Base-by-base conservation (phyloP, 1,140 invertebrate genomes). In the Goniozus legneri region DNA sequence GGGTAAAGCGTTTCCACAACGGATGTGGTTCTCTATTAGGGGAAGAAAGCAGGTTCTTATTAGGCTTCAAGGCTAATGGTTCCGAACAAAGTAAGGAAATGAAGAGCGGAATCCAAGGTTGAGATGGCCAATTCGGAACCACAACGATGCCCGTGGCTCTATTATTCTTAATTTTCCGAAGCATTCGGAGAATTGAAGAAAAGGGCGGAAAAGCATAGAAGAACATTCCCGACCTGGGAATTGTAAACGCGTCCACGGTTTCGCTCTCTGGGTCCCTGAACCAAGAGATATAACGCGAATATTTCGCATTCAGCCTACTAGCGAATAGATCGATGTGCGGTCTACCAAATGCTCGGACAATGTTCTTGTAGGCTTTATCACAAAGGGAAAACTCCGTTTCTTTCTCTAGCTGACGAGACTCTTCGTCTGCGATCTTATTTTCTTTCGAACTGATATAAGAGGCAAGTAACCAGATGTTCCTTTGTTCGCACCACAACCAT, bases 371-470 rank as follows among this genome's bases (percentile, higher is more conserved):
- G 4, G 32, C 32, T 8, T 10, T 13, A 33, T 33, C 13, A 8
- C 7, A 6, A 4, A 33, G 13, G 32, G 56, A 50, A 50, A 48
- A 67, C 40, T 56, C 48, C 2, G 51, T 52, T 34, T 69, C 65
- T 15, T 52, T 47, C 21, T 60, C 46, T 16, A 34, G 8, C 2
- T 39, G 38, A 16, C 63, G 14, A 8, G 62, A 64, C 38, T 54
- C 43, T 34, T 20, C 18, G 24, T 67, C 62, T 13, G 63, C 57
- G 20, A 41, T 51, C 0, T 44, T 16, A 39, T 67, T 66, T 16
- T 72, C 52, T 38, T 58, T 58, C 2, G 70, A 63, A 36, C 58
- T 64, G 2, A 74, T 61, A 36, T 73, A 71, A 2, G 69, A 65
- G 3, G 65, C 67, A 24, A 60, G 62, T 3, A 72, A 3, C 48